A percentile compares a stretch with the other conserved stretches of the same genome.
These are phyloP conservation scores for Neosalanx taihuensis DNA, from an alignment of 2,797 vertebrate species.

Conservation along the genomic window DNA sequence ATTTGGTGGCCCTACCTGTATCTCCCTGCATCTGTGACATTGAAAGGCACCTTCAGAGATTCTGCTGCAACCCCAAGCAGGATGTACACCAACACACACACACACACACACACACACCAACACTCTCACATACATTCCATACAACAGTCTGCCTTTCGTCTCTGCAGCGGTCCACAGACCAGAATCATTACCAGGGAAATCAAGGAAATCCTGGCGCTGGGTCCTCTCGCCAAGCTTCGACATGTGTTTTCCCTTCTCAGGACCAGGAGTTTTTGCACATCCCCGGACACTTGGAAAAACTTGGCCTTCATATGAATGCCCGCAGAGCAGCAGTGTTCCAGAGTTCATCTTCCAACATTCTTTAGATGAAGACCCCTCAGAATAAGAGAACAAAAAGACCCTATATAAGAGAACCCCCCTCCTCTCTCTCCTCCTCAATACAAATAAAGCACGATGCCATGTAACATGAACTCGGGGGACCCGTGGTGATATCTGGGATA, in stretches of 20 bases:
- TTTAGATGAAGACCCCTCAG: not conserved
- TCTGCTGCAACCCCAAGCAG: not conserved
- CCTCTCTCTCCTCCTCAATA: no score
- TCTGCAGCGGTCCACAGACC: slow-evolving; percentile 28
- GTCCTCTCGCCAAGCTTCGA: slow-evolving; percentile 17
- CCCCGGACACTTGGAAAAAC: slow-evolving; percentile 30
- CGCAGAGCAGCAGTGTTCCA: slow-evolving; percentile 1
- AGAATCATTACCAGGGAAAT: slow-evolving; percentile 37
- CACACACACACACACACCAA: slow-evolving; percentile 8
- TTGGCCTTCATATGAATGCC: slow-evolving; percentile 15
- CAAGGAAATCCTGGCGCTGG: slow-evolving; percentile 23
- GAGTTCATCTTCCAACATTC: slow-evolving; percentile 21
- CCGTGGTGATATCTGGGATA: not conserved
- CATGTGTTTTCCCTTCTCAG: slow-evolving; percentile 33
- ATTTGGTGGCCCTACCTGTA: not conserved
- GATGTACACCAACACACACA: not conserved
- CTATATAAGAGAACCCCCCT: not conserved
- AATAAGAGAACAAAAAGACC: not conserved
- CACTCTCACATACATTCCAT: slow-evolving; percentile 21
- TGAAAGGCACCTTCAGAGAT: not conserved
- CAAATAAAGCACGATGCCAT: not conserved
- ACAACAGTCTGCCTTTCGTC: slow-evolving; percentile 28
- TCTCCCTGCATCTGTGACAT: not conserved
- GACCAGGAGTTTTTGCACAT: slow-evolving; percentile 30
- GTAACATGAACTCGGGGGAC: not conserved